phyloP scores from a whole-genome alignment of 2,888 invertebrate genomes.

The Polydrusus cervinus region DNA sequence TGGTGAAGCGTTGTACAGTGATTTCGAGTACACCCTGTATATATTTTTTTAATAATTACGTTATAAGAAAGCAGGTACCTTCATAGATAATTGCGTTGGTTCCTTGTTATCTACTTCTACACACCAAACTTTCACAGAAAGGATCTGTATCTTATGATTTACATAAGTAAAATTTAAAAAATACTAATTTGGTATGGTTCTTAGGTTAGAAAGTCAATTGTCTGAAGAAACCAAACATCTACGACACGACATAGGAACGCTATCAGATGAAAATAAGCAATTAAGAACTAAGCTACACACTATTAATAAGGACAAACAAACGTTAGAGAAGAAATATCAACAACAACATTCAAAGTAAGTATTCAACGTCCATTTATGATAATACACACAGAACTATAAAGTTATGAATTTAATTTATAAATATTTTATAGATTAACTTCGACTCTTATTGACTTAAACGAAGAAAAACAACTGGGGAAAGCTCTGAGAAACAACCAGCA shows the following conservation, averaged over 20 bases:
- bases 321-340: conserved; percentile 81
- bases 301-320: conserved; percentile 79
- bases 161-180: too few relatives aligned
- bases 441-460: conserved; percentile 82
- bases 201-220: conserved; percentile 67
- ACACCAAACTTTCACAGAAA: too few relatives aligned
- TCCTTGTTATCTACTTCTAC: too few relatives aligned
- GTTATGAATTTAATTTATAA: too few relatives aligned
- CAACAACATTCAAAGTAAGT: conserved; percentile 76
- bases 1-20: too few relatives aligned
- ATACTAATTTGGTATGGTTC: conserved; percentile 9
- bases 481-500: conserved; percentile 84
- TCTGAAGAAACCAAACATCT: conserved; percentile 65
- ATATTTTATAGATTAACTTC: conserved; percentile 77
- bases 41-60: too few relatives aligned
- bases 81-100: too few relatives aligned
- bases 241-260: conserved; percentile 72
- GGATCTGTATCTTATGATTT: too few relatives aligned
- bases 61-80: too few relatives aligned
- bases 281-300: conserved; percentile 72
- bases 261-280: conserved; percentile 72
- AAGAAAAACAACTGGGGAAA: conserved; percentile 89
- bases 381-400: too few relatives aligned
- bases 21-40: too few relatives aligned
- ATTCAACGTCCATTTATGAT: neutral